Evolutionary conservation across 2,797 vertebrate genomes (phyloP), one percentile per base, ranked within the genome.

Genomic region (Leuciscus waleckii): DNA sequence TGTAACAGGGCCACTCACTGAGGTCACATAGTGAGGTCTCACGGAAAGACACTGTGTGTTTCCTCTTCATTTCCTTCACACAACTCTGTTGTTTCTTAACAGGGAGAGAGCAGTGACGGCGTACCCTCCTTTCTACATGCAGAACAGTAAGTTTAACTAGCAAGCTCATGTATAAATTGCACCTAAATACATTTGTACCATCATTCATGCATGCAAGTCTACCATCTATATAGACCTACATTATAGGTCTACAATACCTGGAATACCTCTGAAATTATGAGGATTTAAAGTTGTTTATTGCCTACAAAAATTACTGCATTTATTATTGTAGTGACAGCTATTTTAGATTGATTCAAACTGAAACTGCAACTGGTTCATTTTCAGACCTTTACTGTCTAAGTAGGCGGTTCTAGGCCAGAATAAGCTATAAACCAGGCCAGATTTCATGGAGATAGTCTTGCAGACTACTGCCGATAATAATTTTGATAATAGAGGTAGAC

Each of bases 1-100:
- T 78, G 79, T 58, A 70, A 75, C 81, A 78, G 88, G 89, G 88
- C 92, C 93, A 95, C 94, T 95, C 93, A 95, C 94, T 77, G 89
- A 26, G 85, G 87, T 67, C 81, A 69, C 86, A 82, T 92, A 93
- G 17, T 49, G 68, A 51, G 79, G 86, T 89, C 91, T 90, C 92
- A 91, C n/a, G 49, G 86, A 93, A 1, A 82, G 2, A 73, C 77
- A 23, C 85, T 88, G 35, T 82, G 82, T 70, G 80, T 87, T 85
- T 23, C 16, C 78, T 81, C 16, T 51, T 73, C 29, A 79, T 85
- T 80, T 86, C 80, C 74, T 67, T 90, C 82, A 85, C 16, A 85
- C 29, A 43, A 92, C 26, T 77, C 73, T 84, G 16, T 88, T 84
- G 21, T 89, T 89, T 93, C 88, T 87, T 91, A 89, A 2, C 85